Conservation (phyloP, 2,113 vertebrate species). For the Sialia sialis region DNA sequence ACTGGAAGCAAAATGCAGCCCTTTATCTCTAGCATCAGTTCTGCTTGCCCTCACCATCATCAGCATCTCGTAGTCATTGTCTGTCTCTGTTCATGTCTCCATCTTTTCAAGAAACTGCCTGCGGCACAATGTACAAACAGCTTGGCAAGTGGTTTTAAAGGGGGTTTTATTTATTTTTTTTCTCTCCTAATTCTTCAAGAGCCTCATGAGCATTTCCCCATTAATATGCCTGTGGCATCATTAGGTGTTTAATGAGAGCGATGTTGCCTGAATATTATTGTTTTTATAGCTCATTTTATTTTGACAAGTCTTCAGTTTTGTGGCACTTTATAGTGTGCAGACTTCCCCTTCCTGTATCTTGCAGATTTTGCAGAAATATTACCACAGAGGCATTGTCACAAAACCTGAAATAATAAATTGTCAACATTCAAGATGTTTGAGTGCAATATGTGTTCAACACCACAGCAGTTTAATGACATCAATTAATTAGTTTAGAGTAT, state of each 20-base stretch:
- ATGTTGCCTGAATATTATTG: slow-evolving; percentile 14
- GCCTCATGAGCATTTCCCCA: slow-evolving; percentile 24
- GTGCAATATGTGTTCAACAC: not conserved
- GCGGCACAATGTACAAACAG: slow-evolving; percentile 33
- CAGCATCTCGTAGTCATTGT: slow-evolving; percentile 18
- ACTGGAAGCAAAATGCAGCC: slow-evolving; percentile 29
- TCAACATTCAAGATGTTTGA: not conserved
- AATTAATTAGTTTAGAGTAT: slow-evolving; percentile 10
- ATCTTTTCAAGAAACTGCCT: slow-evolving; percentile 45
- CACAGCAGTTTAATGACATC: not conserved
- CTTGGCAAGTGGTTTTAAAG: slow-evolving; percentile 1
- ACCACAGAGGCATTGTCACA: not conserved
- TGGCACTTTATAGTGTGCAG: not conserved
- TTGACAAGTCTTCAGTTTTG: slow-evolving; percentile 29
- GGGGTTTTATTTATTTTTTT: not conserved
- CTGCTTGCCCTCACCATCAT: not conserved
- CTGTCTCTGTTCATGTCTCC: slow-evolving; percentile 20
- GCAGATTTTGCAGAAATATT: not conserved
- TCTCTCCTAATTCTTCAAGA: not conserved
- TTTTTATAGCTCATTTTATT: slow-evolving; percentile 44
- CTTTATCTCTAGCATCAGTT: slow-evolving; percentile 31
- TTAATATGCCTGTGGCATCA: slow-evolving; percentile 51
- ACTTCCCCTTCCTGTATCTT: not conserved
- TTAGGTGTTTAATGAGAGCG: slow-evolving; percentile 64
- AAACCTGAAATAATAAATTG: slow-evolving; percentile 25